Percentiles rank a stretch among this genome's conserved stretches.
These are phyloP conservation scores for Porites australiensis DNA, from an alignment of 64 coral and sea anemone species.

Conservation along the genomic window DNA sequence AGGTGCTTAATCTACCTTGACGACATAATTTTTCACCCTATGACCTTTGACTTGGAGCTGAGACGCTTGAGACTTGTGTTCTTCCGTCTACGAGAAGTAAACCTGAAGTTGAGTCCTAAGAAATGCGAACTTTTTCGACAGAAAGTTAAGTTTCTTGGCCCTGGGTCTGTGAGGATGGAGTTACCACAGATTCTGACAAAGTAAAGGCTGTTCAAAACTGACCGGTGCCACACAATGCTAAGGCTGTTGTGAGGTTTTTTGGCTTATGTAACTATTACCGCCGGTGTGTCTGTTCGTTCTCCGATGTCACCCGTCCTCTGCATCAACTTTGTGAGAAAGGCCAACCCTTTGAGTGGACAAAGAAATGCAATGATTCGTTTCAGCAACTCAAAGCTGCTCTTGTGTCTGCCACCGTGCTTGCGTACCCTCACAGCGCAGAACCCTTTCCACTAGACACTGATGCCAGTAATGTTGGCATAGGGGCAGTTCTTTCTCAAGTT, in stretches of 20 bases:
- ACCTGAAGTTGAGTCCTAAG: conserved; percentile 34
- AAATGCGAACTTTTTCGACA: conserved; percentile 46
- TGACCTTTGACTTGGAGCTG: conserved; percentile 5
- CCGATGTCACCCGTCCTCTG: background rate
- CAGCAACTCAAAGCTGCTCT: conserved; percentile 30
- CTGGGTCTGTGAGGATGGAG: conserved; percentile 7
- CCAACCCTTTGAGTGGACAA: background rate
- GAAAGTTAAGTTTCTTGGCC: conserved; percentile 41
- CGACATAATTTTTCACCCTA: conserved; percentile 28
- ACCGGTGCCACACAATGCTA: background rate
- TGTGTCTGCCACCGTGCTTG: background rate
- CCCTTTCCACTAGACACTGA: conserved; percentile 31
- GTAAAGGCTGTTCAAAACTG: background rate
- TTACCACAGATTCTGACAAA: conserved; percentile 35
- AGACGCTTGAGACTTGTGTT: background rate
- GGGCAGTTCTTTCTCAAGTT: conserved; percentile 44
- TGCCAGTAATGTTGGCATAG: conserved; percentile 28
- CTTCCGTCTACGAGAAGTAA: background rate
- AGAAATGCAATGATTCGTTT: conserved; percentile 19
- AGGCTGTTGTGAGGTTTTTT: conserved; percentile 14
- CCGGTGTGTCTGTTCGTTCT: background rate
- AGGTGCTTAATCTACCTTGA: conserved; percentile 46
- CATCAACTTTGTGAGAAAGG: conserved; percentile 8
- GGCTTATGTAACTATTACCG: conserved; percentile 26
- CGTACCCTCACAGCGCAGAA: background rate